Percentiles rank a stretch among this genome's conserved stretches.
phyloP scores from a whole-genome alignment of 2,888 invertebrate genomes.

The Leistus spinibarbis region DNA sequence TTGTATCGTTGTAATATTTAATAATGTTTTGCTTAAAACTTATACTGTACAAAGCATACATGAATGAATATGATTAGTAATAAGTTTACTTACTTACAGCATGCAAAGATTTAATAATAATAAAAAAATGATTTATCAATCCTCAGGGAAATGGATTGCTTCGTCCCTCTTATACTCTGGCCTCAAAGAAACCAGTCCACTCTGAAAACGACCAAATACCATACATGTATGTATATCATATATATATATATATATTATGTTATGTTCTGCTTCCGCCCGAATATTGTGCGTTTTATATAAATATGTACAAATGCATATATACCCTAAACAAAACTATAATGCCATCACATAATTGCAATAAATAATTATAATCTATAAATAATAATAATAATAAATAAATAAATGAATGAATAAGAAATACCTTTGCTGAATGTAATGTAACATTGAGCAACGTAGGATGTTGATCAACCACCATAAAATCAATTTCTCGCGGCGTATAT shows the following conservation, averaged over 20 bases:
- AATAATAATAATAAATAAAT: neutral
- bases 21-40: neutral
- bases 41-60: neutral
- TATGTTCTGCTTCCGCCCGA: no score
- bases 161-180: neutral
- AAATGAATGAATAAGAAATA: constrained; percentile 55
- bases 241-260: no score
- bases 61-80: neutral
- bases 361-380: no score
- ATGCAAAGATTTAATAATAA: constrained; percentile 3
- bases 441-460: constrained; percentile 86
- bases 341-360: neutral
- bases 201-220: constrained; percentile 1
- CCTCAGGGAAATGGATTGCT: constrained; percentile 11
- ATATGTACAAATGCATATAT: no score
- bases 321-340: no score
- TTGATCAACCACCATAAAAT: constrained; percentile 84
- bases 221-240: neutral
- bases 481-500: constrained; percentile 80
- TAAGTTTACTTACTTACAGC: constrained; percentile 1
- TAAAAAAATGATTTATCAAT: constrained; percentile 1
- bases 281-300: no score
- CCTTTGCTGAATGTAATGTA: constrained; percentile 79
- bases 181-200: neutral
- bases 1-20: neutral